Base-by-base conservation (phyloP, 2,888 invertebrate genomes). In the Teleogryllus oceanicus region DNA sequence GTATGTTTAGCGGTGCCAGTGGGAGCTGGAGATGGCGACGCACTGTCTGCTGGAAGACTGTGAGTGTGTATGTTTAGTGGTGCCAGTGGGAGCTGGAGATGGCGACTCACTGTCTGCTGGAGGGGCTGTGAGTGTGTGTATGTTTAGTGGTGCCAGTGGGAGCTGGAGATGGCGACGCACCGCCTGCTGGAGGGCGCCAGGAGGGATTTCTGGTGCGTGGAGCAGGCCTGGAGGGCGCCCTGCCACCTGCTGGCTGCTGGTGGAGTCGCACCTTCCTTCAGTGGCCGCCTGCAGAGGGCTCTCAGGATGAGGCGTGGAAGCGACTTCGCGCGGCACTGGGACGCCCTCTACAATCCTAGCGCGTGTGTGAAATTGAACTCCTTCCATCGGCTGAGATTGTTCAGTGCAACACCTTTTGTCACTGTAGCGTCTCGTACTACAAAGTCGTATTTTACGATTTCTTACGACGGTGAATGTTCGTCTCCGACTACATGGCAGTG, bases 211-310 rank as follows among this genome's bases (percentile, higher is more conserved):
- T 82, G 37, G 81, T 82, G 12, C 76, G 49, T 82, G 50, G 81
- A 82, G 62, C 77, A 81, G n/a, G 80, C 13, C 50, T 82, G 62
- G 80, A 82, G 16, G 51, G 24, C 16, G 13, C 20, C 8, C 37
- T 81, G 18, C 81, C 81, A 4, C 85, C 76, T 88, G 74, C 79
- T 84, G 80, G 82, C 87, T 87, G 49, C 86, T 85, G 75, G 86
- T 85, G 11, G 87, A 86, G 62, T 86, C 85, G 74, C 1, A 84
- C 81, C n/a, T 80, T 78, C 76, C 78, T 81, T 50, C 80, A 81
- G 51, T 81, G 81, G 81, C 81, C 81, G 13, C 62, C 62, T 4
- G 62, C 12, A 62, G 62, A 13, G 13, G 75, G 49, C 21, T 49
- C 49, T 3, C 50, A 51, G 62, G 76, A 37, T 18, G 18, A 3